phyloP scores from a whole-genome alignment of 2,797 vertebrate genomes.

The Sebastes steindachneri region DNA sequence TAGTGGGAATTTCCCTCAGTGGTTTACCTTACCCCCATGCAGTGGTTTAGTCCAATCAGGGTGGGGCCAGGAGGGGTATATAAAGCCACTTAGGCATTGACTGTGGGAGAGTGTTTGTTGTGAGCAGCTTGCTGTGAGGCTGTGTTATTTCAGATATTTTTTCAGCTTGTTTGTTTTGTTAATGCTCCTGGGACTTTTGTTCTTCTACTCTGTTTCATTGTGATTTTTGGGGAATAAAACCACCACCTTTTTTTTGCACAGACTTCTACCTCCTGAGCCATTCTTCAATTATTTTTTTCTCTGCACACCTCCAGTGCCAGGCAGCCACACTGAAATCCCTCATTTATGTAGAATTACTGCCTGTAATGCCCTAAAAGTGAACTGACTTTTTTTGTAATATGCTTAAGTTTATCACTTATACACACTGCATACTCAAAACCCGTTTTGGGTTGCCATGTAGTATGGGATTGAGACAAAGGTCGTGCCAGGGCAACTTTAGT shows the following conservation, averaged over 20 bases:
- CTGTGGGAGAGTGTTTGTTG: background rate
- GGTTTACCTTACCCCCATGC: background rate
- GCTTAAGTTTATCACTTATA: background rate
- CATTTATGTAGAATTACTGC: background rate
- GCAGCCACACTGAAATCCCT: background rate
- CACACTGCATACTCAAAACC: background rate
- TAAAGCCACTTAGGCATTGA: background rate
- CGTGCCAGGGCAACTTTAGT: background rate
- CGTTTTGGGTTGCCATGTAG: background rate
- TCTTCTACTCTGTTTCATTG: background rate
- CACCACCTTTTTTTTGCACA: accelerated
- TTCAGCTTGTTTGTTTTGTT: background rate
- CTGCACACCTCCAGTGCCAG: background rate
- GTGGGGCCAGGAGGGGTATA: background rate
- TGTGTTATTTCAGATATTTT: background rate
- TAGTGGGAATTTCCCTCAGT: too few relatives aligned
- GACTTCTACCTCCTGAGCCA: background rate
- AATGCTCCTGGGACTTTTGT: background rate
- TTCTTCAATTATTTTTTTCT: background rate
- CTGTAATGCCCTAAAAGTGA: background rate
- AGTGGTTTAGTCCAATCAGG: background rate
- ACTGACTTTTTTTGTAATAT: background rate
- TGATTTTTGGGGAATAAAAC: background rate
- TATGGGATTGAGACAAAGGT: background rate
- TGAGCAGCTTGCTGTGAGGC: background rate